These are phyloP conservation scores for Ailurus styani DNA, from an alignment of 2,113 vertebrate genomes.

Conservation along the genomic window DNA sequence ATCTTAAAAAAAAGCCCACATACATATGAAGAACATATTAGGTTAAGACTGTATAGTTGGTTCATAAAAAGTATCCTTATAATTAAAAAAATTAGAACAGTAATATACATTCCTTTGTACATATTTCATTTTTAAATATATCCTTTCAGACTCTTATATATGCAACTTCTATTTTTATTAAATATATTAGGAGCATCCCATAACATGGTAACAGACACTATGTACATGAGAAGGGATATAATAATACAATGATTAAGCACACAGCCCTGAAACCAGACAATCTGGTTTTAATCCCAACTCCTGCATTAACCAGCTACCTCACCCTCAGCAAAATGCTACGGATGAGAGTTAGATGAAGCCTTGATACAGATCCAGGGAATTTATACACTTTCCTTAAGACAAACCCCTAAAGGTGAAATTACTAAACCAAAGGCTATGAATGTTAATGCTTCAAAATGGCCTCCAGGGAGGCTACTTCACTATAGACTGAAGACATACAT, in stretches of 20 bases:
- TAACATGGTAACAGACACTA: neutral
- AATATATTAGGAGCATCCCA: neutral
- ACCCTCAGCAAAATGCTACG: neutral
- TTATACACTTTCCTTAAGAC: neutral
- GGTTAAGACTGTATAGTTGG: neutral
- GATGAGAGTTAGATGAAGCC: neutral
- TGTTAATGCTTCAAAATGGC: neutral
- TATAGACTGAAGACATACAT: neutral
- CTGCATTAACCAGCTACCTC: neutral
- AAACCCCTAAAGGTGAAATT: neutral
- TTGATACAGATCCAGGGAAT: neutral
- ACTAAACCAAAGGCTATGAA: neutral
- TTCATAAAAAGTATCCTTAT: neutral
- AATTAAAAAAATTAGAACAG: neutral
- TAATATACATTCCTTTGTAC: neutral
- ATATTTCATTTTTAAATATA: neutral
- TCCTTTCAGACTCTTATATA: neutral
- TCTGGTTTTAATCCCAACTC: neutral
- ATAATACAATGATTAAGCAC: neutral
- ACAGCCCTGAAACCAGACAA: neutral
- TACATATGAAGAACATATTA: neutral
- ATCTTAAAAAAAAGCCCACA: neutral
- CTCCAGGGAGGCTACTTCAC: neutral
- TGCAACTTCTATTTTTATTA: neutral
- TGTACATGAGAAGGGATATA: neutral